Evolutionary conservation across 1,140 invertebrate species (phyloP).

Genomic region (Sminthurides bifidus): DNA sequence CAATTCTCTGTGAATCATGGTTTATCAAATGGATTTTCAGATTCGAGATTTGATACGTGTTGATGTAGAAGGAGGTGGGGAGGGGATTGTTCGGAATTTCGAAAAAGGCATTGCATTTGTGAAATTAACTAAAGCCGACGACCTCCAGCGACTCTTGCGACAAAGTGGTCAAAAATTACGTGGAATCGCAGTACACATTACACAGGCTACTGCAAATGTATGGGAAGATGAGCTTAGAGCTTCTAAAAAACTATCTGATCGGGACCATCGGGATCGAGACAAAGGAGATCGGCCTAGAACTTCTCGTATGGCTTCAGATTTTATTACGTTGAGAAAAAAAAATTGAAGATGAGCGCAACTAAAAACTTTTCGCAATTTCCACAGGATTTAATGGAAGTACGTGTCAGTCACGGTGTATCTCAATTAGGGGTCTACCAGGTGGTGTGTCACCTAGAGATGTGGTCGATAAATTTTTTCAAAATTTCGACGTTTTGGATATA

Average conservation of each 20-base stretch:
- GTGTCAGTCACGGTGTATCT: conserved; percentile 11
- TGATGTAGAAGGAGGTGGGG: conserved; percentile 17
- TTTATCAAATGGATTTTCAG: too few relatives aligned
- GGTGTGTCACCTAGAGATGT: conserved; percentile 18
- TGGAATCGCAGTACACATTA: conserved; percentile 10
- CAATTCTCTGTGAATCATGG: too few relatives aligned
- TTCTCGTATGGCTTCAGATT: conserved; percentile 6
- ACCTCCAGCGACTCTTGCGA: conserved; percentile 13
- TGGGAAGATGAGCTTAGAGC: conserved; percentile 7
- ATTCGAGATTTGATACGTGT: conserved; percentile 26
- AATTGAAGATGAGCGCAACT: too few relatives aligned
- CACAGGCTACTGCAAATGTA: conserved; percentile 17
- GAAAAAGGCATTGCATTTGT: conserved; percentile 21
- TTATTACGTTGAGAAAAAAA: too few relatives aligned
- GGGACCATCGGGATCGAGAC: conserved; percentile 8
- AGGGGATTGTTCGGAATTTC: conserved; percentile 21
- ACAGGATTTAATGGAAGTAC: conserved; percentile 12
- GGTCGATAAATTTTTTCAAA: conserved; percentile 3
- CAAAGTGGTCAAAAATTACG: conserved; percentile 18
- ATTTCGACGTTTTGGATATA: conserved; percentile 10
- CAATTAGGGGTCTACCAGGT: conserved; percentile 17
- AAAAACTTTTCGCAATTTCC: too few relatives aligned
- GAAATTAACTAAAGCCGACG: conserved; percentile 15
- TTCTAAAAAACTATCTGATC: too few relatives aligned
- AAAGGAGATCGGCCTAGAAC: conserved; percentile 4